These are phyloP conservation scores for Echinarachnius parma DNA, from an alignment of 53 echinoderm and acorn worm species.

Conservation along the genomic window DNA sequence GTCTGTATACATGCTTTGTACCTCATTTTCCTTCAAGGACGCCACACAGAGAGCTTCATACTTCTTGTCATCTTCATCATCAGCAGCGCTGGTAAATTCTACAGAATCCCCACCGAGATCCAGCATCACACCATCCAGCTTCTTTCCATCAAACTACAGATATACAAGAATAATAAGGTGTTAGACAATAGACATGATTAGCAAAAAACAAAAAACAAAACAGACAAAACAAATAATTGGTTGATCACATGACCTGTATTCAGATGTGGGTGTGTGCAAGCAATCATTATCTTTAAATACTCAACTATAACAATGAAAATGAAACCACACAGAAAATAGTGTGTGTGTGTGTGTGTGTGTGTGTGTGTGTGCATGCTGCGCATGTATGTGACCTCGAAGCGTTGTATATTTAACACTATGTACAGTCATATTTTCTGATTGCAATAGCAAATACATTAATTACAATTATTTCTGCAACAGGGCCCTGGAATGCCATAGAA, in stretches of 20 bases:
- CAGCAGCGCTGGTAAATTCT: neutral
- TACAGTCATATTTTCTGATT: too few species aligned
- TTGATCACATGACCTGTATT: neutral
- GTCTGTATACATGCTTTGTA: neutral
- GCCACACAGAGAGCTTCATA: constrained; percentile 25
- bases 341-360: too few species aligned
- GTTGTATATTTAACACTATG: too few species aligned
- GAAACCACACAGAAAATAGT: too few species aligned
- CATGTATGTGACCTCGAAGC: too few species aligned
- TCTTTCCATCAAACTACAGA: constrained; percentile 15
- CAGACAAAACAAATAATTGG: neutral
- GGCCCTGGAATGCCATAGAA: too few species aligned
- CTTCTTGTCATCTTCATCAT: neutral
- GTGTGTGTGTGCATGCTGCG: too few species aligned
- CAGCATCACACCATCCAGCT: constrained; percentile 7
- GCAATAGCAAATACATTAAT: too few species aligned
- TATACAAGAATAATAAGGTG: neutral
- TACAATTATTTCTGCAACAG: too few species aligned
- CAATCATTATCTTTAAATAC: neutral
- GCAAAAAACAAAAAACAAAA: neutral
- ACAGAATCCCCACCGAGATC: constrained; percentile 11
- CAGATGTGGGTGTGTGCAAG: neutral
- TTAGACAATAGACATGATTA: neutral
- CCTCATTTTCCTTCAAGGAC: constrained; percentile 26
- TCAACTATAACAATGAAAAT: neutral